phyloP scores from a whole-genome alignment of 2,113 vertebrate species.

The Atlantisia rogersi region DNA sequence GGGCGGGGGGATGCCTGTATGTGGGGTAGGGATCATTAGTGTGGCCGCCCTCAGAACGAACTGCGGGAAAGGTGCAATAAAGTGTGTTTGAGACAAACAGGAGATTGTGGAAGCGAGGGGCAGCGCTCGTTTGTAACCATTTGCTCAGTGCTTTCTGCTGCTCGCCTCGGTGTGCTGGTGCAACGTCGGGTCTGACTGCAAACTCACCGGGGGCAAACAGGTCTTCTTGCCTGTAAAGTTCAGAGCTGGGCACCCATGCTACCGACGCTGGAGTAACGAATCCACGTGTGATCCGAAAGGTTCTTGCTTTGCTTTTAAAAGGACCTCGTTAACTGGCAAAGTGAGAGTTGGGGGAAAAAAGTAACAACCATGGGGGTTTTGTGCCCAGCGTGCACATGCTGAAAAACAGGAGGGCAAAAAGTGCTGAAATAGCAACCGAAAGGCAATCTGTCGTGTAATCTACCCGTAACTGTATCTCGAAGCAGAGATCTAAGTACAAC shows the following conservation, averaged over 20 bases:
- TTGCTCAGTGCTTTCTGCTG: neutral
- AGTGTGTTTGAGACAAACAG: neutral
- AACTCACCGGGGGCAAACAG: neutral
- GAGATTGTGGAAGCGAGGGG: neutral
- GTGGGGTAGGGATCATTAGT: neutral
- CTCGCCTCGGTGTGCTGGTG: neutral
- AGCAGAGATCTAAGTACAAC: neutral
- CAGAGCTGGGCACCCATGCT: neutral
- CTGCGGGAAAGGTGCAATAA: neutral
- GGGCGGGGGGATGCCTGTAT: neutral
- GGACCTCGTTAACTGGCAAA: neutral
- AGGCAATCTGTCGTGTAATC: neutral
- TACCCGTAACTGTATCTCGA: neutral
- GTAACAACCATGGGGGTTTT: neutral
- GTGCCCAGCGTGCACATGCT: no score
- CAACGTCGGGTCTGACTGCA: neutral
- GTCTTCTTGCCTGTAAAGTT: neutral
- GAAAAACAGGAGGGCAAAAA: neutral
- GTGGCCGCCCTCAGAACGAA: neutral
- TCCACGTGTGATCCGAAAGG: neutral
- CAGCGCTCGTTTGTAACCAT: neutral
- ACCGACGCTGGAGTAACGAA: fast-evolving
- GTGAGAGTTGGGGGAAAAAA: neutral
- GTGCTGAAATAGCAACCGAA: neutral
- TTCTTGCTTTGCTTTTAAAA: neutral